Percentiles rank a stretch among this genome's conserved stretches.
These are phyloP conservation scores for Butorides virescens DNA, from an alignment of 2,113 vertebrate species.

Conservation along the genomic window DNA sequence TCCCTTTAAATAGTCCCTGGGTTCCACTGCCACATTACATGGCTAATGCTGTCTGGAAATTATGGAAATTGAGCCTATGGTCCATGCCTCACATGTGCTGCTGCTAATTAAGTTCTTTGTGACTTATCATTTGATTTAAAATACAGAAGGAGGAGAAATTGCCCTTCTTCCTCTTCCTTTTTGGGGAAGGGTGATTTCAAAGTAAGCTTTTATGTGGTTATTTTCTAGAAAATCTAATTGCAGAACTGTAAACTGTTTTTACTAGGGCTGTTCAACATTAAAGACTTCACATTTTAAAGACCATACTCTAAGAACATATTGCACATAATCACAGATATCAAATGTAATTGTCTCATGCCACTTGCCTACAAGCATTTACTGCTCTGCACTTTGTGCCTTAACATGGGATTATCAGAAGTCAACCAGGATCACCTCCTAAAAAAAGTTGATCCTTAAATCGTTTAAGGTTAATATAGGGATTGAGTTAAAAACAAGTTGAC, in stretches of 20 bases:
- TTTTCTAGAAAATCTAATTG: slow-evolving; percentile 20
- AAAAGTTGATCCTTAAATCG: not conserved
- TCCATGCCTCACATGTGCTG: not conserved
- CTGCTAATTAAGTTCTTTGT: slow-evolving; percentile 33
- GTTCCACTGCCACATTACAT: not conserved
- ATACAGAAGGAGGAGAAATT: not conserved
- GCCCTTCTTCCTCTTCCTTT: not conserved
- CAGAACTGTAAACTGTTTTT: not conserved
- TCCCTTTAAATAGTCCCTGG: not conserved
- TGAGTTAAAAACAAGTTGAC: not conserved
- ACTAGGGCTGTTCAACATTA: not conserved
- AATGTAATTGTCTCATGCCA: not conserved
- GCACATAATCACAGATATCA: not conserved
- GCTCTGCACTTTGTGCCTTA: not conserved
- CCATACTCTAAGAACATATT: not conserved
- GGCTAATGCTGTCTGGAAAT: slow-evolving; percentile 32
- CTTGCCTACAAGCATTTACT: not conserved
- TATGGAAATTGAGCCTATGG: slow-evolving; percentile 27
- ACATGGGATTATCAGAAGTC: not conserved
- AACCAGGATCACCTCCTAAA: not conserved
- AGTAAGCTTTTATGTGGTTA: not conserved
- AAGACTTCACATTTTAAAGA: not conserved
- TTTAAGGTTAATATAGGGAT: not conserved
- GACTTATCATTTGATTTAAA: slow-evolving; percentile 6
- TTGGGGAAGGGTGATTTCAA: not conserved